Evolutionary conservation across 1,140 invertebrate genomes (phyloP), one percentile per base, ranked within the genome.

Genomic region (Sminthurinus signatus): DNA sequence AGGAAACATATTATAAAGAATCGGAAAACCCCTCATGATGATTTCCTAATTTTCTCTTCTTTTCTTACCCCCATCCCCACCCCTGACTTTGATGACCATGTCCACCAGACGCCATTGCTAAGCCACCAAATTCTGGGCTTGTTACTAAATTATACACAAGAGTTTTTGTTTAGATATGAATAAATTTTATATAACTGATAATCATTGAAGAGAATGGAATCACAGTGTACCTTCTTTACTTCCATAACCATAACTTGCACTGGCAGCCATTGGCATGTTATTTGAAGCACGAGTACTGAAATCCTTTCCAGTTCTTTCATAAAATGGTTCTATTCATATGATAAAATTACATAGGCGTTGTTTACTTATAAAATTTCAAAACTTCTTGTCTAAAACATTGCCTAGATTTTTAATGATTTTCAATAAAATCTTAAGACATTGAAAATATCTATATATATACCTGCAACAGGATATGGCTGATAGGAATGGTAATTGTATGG

Each of bases 111-210:
- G 60, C 60, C 29, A 61, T 36, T 10, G 62, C 66, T 23, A 68
- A 58, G 3, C 52, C 51, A 4, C 50, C 66, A 58, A 59, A 68
- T 28, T 68, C 66, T 14, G 55, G 52, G 31, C 36, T 31, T 56
- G 42, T 28, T 1, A 42, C 60, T 60, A 44, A n/a, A n/a, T n/a
- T n/a, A n/a, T n/a, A n/a, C n/a, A n/a, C n/a, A n/a, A n/a, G n/a
- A n/a, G n/a, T n/a, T n/a, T n/a, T n/a, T n/a, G n/a, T n/a, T n/a
- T n/a, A n/a, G n/a, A n/a, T n/a, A n/a, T n/a, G n/a, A n/a, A n/a
- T n/a, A n/a, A n/a, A n/a, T n/a, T n/a, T n/a, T n/a, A n/a, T n/a
- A n/a, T n/a, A n/a, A n/a, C n/a, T n/a, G n/a, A n/a, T n/a, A n/a
- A n/a, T n/a, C n/a, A 15, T 19, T 54, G 25, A 19, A 2, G 52